These are phyloP conservation scores for Canis aureus DNA, from an alignment of 2,113 vertebrate genomes.

Conservation along the genomic window DNA sequence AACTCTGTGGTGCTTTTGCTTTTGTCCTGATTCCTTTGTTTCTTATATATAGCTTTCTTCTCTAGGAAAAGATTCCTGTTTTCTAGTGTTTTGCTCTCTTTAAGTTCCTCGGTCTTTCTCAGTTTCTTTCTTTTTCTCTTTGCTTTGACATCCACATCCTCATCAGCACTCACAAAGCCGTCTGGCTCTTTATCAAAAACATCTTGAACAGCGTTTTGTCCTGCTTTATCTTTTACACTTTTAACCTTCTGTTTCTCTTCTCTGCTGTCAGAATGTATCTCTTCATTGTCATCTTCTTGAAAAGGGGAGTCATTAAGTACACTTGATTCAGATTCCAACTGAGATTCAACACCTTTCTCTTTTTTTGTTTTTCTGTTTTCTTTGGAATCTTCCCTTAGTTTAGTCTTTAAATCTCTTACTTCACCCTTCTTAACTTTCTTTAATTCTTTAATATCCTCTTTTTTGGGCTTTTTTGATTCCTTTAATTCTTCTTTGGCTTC, in stretches of 20 bases:
- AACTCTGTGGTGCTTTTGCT: conserved; percentile 75
- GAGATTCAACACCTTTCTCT: conserved; percentile 80
- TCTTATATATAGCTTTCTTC: conserved; percentile 88
- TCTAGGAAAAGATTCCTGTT: conserved; percentile 87
- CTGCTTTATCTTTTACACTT: conserved; percentile 69
- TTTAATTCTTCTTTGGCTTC: conserved; percentile 92
- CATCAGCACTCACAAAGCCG: conserved; percentile 83
- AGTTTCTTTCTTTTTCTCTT: conserved; percentile 91
- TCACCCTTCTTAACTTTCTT: conserved; percentile 90
- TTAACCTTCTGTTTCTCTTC: conserved; percentile 71
- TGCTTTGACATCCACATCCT: conserved; percentile 80
- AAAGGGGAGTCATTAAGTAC: conserved; percentile 34
- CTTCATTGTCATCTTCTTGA: conserved; percentile 78
- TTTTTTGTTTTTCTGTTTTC: conserved; percentile 86
- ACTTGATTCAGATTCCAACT: conserved; percentile 77
- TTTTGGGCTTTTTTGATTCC: conserved; percentile 93
- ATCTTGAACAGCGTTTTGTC: conserved; percentile 70
- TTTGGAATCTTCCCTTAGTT: conserved; percentile 88
- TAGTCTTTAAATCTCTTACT: conserved; percentile 87
- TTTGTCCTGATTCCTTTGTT: conserved; percentile 87
- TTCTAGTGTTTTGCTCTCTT: conserved; percentile 86
- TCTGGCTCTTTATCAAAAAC: conserved; percentile 75
- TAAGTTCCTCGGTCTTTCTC: conserved; percentile 86
- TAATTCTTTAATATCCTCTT: conserved; percentile 89
- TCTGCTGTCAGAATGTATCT: conserved; percentile 75